Base-by-base conservation (phyloP, 2,797 vertebrate genomes). In the Arnoldichthys spilopterus region DNA sequence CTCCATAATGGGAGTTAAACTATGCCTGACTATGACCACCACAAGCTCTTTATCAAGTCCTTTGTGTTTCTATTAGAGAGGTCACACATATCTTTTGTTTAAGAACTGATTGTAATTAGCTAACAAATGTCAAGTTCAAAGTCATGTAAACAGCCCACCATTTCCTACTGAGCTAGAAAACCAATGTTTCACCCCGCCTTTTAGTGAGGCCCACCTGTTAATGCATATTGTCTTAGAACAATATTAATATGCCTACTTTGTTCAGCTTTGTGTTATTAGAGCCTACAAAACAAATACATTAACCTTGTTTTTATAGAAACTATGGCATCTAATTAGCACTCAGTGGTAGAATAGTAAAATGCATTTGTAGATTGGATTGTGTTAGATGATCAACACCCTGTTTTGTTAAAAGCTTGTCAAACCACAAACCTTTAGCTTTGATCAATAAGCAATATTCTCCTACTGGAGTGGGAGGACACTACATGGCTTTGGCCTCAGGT, bases 371-470 rank as follows among this genome's bases (percentile, higher is more conserved):
- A 73, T 71, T 80, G 59, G 78, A 84, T 82, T 47, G n/a, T 80
- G 72, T 81, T 30, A 81, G 53, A 79, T 76, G 72, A 81, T 82
- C 80, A 76, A 74, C 77, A 78, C 62, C 45, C 51, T 73, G 51
- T n/a, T 80, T 84, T 73, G 71, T 53, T 83, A 85, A 84, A 68
- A 62, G 58, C 62, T 80, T 80, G 49, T 54, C 83, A 84, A 85
- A 45, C 51, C 24, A 43, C 47, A 74, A 78, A 79, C 74, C 45
- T 83, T 72, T 76, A 56, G 34, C 43, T 74, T 64, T 80, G 71
- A 91, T 91, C 90, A 90, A 92, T 88, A 92, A 85, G 81, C 82
- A 92, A 88, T 89, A 87, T 82, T 84, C 53, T 86, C 49, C 77
- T 84, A 81, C 84, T 84, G 82, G 77, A 84, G 77, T 53, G 63